Percentiles rank a stretch among this genome's conserved stretches.
phyloP scores from a whole-genome alignment of 2,888 invertebrate species.

The Cylloceria caligata region DNA sequence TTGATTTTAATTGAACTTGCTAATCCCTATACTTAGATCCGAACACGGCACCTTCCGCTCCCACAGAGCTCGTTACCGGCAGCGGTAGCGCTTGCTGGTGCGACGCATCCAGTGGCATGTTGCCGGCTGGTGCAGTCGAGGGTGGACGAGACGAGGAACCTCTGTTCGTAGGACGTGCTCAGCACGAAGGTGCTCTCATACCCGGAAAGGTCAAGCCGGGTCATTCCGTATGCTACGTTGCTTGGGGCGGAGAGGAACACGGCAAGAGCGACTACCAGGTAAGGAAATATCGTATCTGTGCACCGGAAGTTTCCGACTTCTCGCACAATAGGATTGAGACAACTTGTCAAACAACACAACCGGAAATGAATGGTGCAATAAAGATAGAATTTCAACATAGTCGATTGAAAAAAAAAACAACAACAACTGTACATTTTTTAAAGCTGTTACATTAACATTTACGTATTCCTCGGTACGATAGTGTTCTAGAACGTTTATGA shows the following conservation, averaged over 20 bases:
- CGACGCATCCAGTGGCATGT: slow-evolving; percentile 88
- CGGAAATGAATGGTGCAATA: too few species aligned
- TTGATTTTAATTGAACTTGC: not conserved
- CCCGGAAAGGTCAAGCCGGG: slow-evolving; percentile 92
- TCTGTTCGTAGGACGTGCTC: slow-evolving; percentile 89
- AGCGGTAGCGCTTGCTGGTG: slow-evolving; percentile 88
- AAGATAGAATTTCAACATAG: too few species aligned
- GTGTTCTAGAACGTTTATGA: too few species aligned
- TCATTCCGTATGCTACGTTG: slow-evolving; percentile 89
- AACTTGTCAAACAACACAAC: too few species aligned
- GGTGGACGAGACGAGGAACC: slow-evolving; percentile 89
- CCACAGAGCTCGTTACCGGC: slow-evolving; percentile 78
- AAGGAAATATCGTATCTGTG: not conserved
- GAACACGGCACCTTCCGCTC: slow-evolving; percentile 71
- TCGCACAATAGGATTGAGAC: not conserved
- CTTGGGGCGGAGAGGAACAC: slow-evolving; percentile 92
- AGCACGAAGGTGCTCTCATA: slow-evolving; percentile 90
- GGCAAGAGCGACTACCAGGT: slow-evolving; percentile 90
- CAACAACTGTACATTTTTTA: too few species aligned
- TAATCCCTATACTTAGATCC: slow-evolving; percentile 61
- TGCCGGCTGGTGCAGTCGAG: slow-evolving; percentile 91
- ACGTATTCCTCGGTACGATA: too few species aligned
- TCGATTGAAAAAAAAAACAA: too few species aligned
- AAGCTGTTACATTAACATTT: too few species aligned
- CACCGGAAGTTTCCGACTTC: not conserved